Percentiles rank a stretch among this genome's conserved stretches.
Evolutionary conservation across 2,113 vertebrate species (phyloP).

Genomic region (Galeopterus variegatus): DNA sequence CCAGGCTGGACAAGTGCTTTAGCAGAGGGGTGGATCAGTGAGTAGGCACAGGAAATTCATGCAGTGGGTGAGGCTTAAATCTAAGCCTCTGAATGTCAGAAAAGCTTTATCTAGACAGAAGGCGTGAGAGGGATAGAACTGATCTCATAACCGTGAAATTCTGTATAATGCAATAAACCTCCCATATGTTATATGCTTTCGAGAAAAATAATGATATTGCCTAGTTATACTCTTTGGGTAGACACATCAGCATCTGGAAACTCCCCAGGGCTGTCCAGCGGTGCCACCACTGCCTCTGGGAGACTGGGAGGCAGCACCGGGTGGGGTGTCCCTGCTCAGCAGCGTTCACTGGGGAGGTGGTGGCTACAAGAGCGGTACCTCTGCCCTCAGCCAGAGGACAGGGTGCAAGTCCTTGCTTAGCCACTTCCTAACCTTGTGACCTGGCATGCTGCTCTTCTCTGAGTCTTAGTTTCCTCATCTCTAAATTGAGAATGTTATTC

Average conservation of each 20-base stretch:
- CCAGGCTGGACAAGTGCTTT: not conserved
- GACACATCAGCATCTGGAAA: not conserved
- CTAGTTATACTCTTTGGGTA: not conserved
- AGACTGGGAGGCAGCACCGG: rapidly evolving
- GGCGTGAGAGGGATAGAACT: not conserved
- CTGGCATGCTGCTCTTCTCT: not conserved
- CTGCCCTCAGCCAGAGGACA: not conserved
- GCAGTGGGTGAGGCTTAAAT: not conserved
- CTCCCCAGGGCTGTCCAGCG: not conserved
- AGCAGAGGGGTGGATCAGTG: not conserved
- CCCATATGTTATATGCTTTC: not conserved
- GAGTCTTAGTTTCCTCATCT: conserved; percentile 14
- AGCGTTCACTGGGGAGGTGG: not conserved
- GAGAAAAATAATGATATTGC: not conserved
- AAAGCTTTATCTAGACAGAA: not conserved
- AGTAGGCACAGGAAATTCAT: not conserved
- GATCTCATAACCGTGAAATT: not conserved
- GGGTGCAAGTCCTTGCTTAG: not conserved
- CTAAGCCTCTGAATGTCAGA: not conserved
- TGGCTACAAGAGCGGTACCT: not conserved
- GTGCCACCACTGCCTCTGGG: not conserved
- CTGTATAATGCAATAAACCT: not conserved
- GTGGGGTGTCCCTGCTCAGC: too few species aligned
- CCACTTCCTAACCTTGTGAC: not conserved
- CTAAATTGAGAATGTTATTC: not conserved